A percentile compares a stretch with the other conserved stretches of the same genome.
These are phyloP conservation scores for Dynastes grantii DNA, from an alignment of 2,888 invertebrate genomes.

Conservation along the genomic window DNA sequence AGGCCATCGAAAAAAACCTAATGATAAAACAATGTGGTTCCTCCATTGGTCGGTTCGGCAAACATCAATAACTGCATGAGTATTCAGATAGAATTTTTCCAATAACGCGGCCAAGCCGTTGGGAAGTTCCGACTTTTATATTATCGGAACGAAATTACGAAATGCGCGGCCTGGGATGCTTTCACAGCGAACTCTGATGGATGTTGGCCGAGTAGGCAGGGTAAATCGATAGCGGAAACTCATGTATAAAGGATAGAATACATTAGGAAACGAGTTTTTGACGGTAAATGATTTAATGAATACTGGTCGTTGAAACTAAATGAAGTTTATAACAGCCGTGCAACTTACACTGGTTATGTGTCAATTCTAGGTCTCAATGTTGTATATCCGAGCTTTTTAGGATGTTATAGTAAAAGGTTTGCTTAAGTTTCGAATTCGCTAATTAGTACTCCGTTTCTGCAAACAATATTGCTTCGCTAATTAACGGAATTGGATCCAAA, in stretches of 20 bases:
- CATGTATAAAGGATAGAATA: not conserved
- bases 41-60: constrained; percentile 12
- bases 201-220: not conserved
- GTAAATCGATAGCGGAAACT: constrained; percentile 2
- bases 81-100: constrained; percentile 26
- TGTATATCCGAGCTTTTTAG: too few species aligned
- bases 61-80: constrained; percentile 28
- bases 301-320: too few species aligned
- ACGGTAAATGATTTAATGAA: too few species aligned
- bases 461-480: too few species aligned
- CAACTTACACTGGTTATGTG: too few species aligned
- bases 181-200: not conserved
- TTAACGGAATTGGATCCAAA: too few species aligned
- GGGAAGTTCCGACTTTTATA: constrained; percentile 30
- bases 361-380: too few species aligned
- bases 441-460: too few species aligned
- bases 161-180: not conserved
- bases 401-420: too few species aligned
- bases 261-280: too few species aligned
- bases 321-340: too few species aligned
- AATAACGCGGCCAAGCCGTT: constrained; percentile 26
- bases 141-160: constrained; percentile 34
- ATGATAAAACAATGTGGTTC: constrained; percentile 30
- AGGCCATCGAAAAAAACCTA: constrained; percentile 21
- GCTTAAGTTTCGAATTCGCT: too few species aligned